Evolutionary conservation across 2,888 invertebrate species (phyloP).

Genomic region (Oscheius sp.): DNA sequence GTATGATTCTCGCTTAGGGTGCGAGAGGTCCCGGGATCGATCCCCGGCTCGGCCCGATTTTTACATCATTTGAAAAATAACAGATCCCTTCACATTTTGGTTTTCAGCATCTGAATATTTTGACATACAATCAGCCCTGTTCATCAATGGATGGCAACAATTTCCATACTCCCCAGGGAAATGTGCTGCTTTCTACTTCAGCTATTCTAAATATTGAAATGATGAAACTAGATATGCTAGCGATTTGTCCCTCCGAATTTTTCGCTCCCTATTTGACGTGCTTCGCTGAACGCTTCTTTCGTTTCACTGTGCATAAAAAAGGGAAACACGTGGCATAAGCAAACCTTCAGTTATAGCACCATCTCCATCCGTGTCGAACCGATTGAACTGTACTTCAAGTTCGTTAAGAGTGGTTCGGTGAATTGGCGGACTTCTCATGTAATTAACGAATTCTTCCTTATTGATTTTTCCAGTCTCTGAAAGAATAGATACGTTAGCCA

Average conservation of each 20-base stretch:
- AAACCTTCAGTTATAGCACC: conserved; percentile 67
- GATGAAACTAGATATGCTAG: no score
- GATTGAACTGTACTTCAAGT: conserved; percentile 60
- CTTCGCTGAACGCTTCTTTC: no score
- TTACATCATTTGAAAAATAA: no score
- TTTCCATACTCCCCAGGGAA: conserved; percentile 3
- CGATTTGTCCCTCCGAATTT: no score
- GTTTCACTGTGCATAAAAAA: no score
- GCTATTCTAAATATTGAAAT: no score
- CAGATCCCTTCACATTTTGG: no score
- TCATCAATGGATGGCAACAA: no score
- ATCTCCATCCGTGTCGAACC: conserved; percentile 64
- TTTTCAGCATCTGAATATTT: no score
- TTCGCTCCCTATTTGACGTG: no score
- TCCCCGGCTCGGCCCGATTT: conserved; percentile 17
- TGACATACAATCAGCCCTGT: no score
- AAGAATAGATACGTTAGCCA: conserved; percentile 27
- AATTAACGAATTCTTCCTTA: conserved; percentile 66
- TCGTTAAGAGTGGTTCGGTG: conserved; percentile 63
- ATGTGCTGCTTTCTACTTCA: background rate
- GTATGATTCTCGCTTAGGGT: conserved; percentile 22
- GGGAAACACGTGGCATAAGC: no score
- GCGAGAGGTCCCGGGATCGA: conserved; percentile 22
- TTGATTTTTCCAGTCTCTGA: conserved; percentile 67
- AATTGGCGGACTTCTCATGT: conserved; percentile 64